These are phyloP conservation scores for Cynaeus angustus DNA, from an alignment of 2,888 invertebrate genomes.

Conservation along the genomic window DNA sequence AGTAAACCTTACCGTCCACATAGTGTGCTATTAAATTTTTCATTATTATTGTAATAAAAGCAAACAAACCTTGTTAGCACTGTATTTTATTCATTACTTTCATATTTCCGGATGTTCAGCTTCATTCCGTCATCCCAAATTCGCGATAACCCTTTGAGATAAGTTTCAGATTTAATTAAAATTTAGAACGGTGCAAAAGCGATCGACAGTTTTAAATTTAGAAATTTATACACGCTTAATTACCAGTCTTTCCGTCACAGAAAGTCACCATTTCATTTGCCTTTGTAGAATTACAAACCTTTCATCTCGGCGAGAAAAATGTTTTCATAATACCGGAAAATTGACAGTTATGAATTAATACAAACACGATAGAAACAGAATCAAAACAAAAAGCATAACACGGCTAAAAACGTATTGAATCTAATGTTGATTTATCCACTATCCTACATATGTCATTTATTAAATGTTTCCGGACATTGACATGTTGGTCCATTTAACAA, in stretches of 20 bases:
- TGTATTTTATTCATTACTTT: constrained; percentile 43
- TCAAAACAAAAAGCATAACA: background rate
- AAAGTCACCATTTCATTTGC: background rate
- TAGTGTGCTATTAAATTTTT: constrained; percentile 42
- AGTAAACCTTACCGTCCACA: constrained; percentile 40
- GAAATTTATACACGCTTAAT: constrained; percentile 11
- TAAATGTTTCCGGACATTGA: constrained; percentile 4
- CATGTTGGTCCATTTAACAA: background rate
- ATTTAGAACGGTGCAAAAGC: constrained; percentile 16
- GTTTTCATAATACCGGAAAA: background rate
- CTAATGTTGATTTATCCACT: background rate
- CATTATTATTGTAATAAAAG: constrained; percentile 45
- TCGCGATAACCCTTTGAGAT: constrained; percentile 40
- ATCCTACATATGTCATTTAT: background rate
- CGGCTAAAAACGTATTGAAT: background rate
- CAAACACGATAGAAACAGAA: background rate
- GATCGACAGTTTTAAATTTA: constrained; percentile 22
- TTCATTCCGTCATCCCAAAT: constrained; percentile 35
- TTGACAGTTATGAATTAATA: background rate
- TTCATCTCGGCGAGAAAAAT: too few species aligned
- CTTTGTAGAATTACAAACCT: background rate
- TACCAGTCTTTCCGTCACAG: constrained; percentile 11
- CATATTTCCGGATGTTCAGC: constrained; percentile 40
- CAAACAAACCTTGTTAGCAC: constrained; percentile 45
- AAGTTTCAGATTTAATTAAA: constrained; percentile 38